A percentile compares a stretch with the other conserved stretches of the same genome.
Conservation (phyloP, 23 tunicate genomes). For the Oikopleura vanhoeffeni region DNA sequence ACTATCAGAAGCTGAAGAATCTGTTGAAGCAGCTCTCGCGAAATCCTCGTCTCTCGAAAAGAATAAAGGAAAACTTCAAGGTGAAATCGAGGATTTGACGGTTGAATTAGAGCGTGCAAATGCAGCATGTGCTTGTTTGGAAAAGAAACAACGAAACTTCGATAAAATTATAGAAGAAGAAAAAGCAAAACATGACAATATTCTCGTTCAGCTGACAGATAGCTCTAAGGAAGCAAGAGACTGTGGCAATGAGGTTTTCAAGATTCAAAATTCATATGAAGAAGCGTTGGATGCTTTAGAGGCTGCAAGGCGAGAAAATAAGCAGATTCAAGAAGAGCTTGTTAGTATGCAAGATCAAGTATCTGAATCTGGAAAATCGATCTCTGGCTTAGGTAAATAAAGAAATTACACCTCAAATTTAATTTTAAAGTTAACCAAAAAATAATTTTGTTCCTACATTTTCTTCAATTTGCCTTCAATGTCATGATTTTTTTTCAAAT, state of each 20-base stretch:
- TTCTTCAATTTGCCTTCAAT: no score
- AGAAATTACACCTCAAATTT: no score
- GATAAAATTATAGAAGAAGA: neutral
- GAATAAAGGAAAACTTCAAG: constrained; percentile 42
- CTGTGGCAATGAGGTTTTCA: neutral
- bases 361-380: neutral
- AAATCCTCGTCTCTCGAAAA: constrained; percentile 70
- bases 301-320: neutral
- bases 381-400: no score
- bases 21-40: constrained; percentile 44
- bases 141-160: constrained; percentile 6
- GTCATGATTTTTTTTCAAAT: no score
- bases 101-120: constrained; percentile 1
- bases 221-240: neutral
- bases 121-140: neutral
- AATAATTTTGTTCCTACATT: no score
- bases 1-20: constrained; percentile 48
- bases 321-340: neutral
- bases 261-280: neutral
- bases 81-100: constrained; percentile 9
- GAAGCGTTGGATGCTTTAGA: neutral
- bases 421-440: no score
- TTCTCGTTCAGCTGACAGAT: neutral
- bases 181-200: neutral
- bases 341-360: neutral